Conservation (phyloP, 2,113 vertebrate species). For the Pterophyllum scalare region DNA sequence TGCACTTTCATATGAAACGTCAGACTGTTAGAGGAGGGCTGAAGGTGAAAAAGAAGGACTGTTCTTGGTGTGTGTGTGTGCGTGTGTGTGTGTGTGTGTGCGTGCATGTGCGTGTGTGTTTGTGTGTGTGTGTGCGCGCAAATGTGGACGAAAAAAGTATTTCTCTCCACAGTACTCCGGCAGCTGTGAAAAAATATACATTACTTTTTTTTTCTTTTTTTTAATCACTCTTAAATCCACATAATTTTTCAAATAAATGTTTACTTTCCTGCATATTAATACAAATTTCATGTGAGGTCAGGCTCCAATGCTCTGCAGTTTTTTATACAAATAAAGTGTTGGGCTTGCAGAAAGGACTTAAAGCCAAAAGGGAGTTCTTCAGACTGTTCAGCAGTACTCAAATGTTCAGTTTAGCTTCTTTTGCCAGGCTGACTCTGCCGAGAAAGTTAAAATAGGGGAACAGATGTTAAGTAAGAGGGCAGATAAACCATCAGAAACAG, state of each 20-base stretch:
- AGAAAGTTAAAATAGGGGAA: not conserved
- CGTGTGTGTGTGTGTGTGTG: too few species aligned
- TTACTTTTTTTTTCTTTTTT: too few species aligned
- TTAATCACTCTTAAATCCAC: not conserved
- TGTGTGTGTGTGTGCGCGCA: not conserved
- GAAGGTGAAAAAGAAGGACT: not conserved
- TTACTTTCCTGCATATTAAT: not conserved
- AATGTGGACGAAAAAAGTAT: not conserved
- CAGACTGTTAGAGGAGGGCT: not conserved
- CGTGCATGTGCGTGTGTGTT: too few species aligned
- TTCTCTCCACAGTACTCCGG: not conserved
- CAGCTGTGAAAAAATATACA: not conserved
- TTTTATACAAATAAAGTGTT: conserved; percentile 3
- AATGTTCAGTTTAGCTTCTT: not conserved
- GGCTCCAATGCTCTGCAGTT: not conserved
- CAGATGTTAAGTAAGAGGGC: not conserved
- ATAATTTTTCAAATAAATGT: not conserved
- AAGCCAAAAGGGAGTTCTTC: not conserved
- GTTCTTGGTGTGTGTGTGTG: too few species aligned
- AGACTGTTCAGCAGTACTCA: not conserved
- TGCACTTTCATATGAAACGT: not conserved
- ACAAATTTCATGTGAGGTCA: not conserved
- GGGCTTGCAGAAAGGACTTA: not conserved
- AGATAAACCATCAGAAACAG: not conserved
- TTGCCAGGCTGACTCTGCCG: not conserved